Conservation (phyloP, 23 tunicate genomes). For the Oikopleura vanhoeffeni region DNA sequence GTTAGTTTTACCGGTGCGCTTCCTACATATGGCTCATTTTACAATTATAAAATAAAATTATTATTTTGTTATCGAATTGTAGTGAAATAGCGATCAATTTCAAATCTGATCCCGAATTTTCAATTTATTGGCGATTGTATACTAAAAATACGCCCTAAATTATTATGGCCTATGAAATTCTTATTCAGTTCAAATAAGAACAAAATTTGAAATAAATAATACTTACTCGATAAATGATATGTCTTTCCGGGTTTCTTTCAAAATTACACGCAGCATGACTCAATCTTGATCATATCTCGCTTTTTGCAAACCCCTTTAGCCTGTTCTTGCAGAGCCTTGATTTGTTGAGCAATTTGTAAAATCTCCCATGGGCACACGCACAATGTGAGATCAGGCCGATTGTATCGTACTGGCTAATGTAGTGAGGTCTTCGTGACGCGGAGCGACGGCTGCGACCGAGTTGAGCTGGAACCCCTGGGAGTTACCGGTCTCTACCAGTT, state of each 20-base stretch:
- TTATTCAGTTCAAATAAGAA: no score
- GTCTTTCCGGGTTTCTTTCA: constrained; percentile 81
- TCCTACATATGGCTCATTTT: no score
- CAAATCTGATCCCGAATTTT: no score
- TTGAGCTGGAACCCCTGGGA: background rate
- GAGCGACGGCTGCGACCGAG: background rate
- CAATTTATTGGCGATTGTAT: no score
- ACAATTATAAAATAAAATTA: no score
- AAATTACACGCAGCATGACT: constrained; percentile 99
- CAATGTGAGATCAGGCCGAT: background rate
- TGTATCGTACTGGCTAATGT: background rate
- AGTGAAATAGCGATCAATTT: no score
- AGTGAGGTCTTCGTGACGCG: background rate
- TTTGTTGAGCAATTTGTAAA: background rate
- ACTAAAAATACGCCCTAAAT: no score
- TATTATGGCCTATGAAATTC: no score
- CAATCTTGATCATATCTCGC: no score
- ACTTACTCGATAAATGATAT: constrained; percentile 45
- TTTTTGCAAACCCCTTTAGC: constrained; percentile 40
- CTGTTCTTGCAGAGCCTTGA: constrained; percentile 13
- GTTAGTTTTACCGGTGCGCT: no score
- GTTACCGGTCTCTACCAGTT: background rate
- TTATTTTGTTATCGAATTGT: no score
- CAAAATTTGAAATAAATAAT: background rate
- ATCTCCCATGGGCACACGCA: background rate